phyloP scores from a whole-genome alignment of 1,140 invertebrate genomes.

The Berghia stephanieae region DNA sequence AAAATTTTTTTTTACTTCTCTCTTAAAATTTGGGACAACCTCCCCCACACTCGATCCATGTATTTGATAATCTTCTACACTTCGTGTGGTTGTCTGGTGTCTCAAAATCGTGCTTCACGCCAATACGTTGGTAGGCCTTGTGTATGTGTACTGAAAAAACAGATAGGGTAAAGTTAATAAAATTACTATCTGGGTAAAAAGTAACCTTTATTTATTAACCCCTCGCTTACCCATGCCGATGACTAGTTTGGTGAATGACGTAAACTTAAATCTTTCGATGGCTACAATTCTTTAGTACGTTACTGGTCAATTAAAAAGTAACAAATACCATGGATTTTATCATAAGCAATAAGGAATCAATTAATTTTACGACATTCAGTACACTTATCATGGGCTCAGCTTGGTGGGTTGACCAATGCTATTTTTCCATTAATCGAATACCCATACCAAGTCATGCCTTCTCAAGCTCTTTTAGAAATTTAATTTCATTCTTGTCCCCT shows the following conservation, averaged over 20 bases:
- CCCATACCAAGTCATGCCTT: no score
- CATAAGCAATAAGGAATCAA: no score
- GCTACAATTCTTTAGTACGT: background rate
- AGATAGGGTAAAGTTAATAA: conserved; percentile 3
- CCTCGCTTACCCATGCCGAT: background rate
- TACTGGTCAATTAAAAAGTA: background rate
- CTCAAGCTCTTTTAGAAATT: no score
- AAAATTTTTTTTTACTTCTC: background rate
- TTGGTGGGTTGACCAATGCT: no score
- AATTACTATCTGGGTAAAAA: background rate
- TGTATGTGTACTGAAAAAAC: conserved; percentile 61
- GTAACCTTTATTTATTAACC: background rate
- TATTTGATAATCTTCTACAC: conserved; percentile 44
- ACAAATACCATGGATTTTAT: background rate
- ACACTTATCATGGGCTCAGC: no score
- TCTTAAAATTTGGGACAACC: background rate
- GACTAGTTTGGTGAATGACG: background rate
- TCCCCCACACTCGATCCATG: background rate
- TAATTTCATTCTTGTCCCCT: no score
- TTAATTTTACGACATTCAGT: no score
- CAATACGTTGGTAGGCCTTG: conserved; percentile 50
- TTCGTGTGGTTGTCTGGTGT: conserved; percentile 60
- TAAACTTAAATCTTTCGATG: background rate
- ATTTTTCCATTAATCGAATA: no score
- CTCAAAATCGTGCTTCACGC: conserved; percentile 44